Base-by-base conservation (phyloP, 2,113 vertebrate species). In the Stegostoma tigrinum region DNA sequence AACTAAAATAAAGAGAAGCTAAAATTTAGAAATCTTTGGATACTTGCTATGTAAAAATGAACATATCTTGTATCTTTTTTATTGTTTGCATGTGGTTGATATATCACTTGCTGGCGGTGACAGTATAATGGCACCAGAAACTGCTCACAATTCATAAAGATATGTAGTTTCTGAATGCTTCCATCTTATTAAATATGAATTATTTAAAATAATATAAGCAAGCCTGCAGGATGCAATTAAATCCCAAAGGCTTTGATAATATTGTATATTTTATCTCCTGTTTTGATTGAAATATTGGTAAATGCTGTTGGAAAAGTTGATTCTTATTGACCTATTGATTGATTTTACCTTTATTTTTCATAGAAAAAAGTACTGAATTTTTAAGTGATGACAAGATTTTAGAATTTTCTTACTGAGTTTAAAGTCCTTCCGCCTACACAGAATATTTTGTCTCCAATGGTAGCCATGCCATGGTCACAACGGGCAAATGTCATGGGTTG, bases 401-500 rank as follows among this genome's bases (percentile, higher is more conserved):
- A 95, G 61, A 87, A 23, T 48, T 1, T 1, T 96, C 97, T 96
- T 97, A 97, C 97, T 52, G 95, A 85, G 95, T 96, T 97, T 38
- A 97, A 95, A 7, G 96, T 96, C 96, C 96, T 96, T 94, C 97
- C 97, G 87, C 97, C 97, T 0, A 97, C 52, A 64, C 97, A 97
- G 66, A 97, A 97, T 96, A 97, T 96, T 21, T 83, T 96, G 68
- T 97, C 96, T 34, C 96, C 87, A 12, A 89, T 94, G 0, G 97
- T 1, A 1, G 97, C 97, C 97, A 97, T 97, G 30, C 97, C 96
- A 0, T 97, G 97, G 6, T 96, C 96, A 3, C 97, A 97, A 45
- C 96, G 96, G 45, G 96, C 70, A 0, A 96, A 97, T 0, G 96
- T 96, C 97, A 97, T 96, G 70, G 97, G 96, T 0, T 96, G 96